A percentile compares a stretch with the other conserved stretches of the same genome.
Evolutionary conservation across 1,140 invertebrate genomes (phyloP).

Genomic region (Heliconius hermathena): DNA sequence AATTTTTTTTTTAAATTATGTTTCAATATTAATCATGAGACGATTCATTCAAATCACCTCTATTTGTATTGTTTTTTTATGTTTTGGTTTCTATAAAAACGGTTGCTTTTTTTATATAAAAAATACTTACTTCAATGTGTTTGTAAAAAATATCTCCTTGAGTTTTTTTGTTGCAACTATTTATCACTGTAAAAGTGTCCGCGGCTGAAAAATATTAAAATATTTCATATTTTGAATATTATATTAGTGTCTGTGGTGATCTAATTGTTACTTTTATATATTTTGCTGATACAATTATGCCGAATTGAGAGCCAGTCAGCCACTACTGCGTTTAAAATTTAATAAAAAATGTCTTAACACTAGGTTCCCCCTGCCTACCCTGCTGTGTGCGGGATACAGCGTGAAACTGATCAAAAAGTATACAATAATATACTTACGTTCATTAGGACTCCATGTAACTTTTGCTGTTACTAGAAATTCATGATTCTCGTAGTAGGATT

Average conservation of each 20-base stretch:
- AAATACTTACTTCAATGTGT: slow-evolving; percentile 35
- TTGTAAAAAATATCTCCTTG: slow-evolving; percentile 31
- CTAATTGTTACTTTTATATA: too few species aligned
- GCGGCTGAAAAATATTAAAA: slow-evolving; percentile 43
- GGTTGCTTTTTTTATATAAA: background rate
- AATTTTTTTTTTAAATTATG: too few species aligned
- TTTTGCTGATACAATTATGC: too few species aligned
- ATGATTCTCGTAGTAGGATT: slow-evolving; percentile 24
- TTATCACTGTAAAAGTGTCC: slow-evolving; percentile 49
- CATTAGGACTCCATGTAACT: slow-evolving; percentile 55
- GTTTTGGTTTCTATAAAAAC: background rate
- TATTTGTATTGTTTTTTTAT: too few species aligned
- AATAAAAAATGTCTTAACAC: background rate
- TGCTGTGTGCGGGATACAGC: too few species aligned
- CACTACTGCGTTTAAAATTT: background rate
- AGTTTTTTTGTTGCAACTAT: slow-evolving; percentile 44
- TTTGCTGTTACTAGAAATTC: slow-evolving; percentile 35
- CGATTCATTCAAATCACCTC: too few species aligned
- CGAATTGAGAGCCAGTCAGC: too few species aligned
- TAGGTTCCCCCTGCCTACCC: too few species aligned
- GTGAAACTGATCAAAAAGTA: background rate
- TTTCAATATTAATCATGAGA: too few species aligned
- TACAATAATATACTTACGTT: slow-evolving; percentile 46
- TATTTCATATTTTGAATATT: too few species aligned
- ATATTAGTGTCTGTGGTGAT: too few species aligned